Percentiles rank a stretch among this genome's conserved stretches.
These are phyloP conservation scores for Hedya salicella DNA, from an alignment of 2,888 invertebrate species.

Conservation along the genomic window DNA sequence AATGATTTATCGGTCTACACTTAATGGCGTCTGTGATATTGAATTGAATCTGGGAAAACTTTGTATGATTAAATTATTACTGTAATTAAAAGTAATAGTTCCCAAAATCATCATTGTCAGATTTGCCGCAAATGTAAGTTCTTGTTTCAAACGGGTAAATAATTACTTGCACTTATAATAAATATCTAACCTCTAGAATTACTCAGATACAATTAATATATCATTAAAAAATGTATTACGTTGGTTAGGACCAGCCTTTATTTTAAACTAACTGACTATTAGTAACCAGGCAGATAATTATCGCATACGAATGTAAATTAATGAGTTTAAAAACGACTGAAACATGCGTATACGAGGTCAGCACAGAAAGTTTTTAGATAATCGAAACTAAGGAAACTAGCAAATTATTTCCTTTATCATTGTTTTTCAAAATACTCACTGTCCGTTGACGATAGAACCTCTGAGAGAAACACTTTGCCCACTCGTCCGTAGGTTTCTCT, in stretches of 20 bases:
- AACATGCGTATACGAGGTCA: too few species aligned
- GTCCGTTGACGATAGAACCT: too few species aligned
- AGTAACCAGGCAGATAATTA: too few species aligned
- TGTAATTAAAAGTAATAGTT: constrained; percentile 18
- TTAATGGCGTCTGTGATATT: constrained; percentile 7
- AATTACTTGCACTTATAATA: constrained; percentile 13
- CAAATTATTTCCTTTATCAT: too few species aligned
- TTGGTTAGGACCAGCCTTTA: background rate
- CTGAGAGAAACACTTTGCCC: too few species aligned
- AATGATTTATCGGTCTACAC: constrained; percentile 20
- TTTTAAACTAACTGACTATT: background rate
- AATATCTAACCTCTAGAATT: background rate
- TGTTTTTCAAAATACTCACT: too few species aligned
- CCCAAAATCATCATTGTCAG: constrained; percentile 6
- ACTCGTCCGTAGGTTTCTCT: too few species aligned
- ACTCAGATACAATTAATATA: constrained; percentile 16
- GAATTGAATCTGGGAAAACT: constrained; percentile 2
- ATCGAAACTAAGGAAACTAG: too few species aligned
- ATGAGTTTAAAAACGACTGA: too few species aligned
- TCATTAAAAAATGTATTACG: constrained; percentile 1
- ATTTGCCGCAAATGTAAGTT: background rate
- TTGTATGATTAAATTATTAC: constrained; percentile 5
- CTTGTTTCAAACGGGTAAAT: constrained; percentile 23
- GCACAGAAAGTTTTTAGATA: too few species aligned
- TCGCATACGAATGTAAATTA: too few species aligned